Evolutionary conservation across 2,113 vertebrate genomes (phyloP).

Genomic region (Scopus umbretta): DNA sequence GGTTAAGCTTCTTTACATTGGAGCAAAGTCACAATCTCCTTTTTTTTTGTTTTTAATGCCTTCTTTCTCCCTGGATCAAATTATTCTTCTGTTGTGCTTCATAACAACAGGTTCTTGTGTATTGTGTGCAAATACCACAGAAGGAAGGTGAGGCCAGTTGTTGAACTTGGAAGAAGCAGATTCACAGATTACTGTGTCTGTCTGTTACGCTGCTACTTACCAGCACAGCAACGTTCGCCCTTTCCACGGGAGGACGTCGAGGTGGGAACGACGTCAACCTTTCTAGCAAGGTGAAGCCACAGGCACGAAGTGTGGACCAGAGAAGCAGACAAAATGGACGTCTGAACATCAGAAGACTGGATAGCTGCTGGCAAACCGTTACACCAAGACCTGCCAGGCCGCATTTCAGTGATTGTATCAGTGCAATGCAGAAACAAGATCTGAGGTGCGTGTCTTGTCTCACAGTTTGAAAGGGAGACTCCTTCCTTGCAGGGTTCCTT

Average conservation of each 20-base stretch:
- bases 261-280: neutral
- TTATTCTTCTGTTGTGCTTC: neutral
- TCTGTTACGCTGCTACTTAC: neutral
- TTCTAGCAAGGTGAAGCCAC: neutral
- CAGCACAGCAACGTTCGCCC: neutral
- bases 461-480: neutral
- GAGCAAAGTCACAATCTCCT: neutral
- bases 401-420: neutral
- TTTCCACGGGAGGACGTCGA: neutral
- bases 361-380: neutral
- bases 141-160: neutral
- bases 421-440: neutral
- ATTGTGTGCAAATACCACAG: neutral
- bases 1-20: neutral
- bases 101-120: neutral
- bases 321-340: rapidly evolving
- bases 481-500: neutral
- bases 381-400: neutral
- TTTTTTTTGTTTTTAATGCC: neutral
- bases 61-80: neutral
- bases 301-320: rapidly evolving
- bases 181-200: neutral
- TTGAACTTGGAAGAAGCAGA: neutral
- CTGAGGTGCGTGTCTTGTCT: neutral
- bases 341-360: neutral